phyloP scores from a whole-genome alignment of 2,113 vertebrate species.

The Bujurquina vittata region DNA sequence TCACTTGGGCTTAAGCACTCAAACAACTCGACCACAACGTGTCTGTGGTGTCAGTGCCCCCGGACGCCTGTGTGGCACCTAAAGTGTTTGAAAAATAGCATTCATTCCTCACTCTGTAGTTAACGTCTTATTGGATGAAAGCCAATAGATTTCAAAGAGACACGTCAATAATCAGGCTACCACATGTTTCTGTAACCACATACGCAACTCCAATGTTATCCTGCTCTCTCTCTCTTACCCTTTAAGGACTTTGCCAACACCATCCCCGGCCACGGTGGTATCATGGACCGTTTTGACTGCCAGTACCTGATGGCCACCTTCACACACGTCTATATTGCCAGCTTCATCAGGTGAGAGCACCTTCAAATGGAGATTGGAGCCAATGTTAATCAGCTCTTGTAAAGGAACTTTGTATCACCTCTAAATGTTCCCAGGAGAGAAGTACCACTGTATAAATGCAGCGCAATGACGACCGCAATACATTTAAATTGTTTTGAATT shows the following conservation, averaged over 20 bases:
- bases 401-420: neutral
- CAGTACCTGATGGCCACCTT: constrained; percentile 99
- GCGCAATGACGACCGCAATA: too few relatives aligned
- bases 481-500: too few relatives aligned
- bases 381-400: fast-evolving
- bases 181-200: too few relatives aligned
- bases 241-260: constrained; percentile 95
- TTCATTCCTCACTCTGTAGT: neutral
- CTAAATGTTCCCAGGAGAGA: too few relatives aligned
- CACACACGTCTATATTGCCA: constrained; percentile 97
- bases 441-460: too few relatives aligned
- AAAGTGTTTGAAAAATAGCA: neutral
- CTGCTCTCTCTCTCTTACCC: neutral
- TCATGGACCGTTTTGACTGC: constrained; percentile 98
- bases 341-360: constrained; percentile 91
- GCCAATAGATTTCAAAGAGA: neutral
- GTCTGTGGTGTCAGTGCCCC: neutral
- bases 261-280: constrained; percentile 96
- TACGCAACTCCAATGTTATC: neutral
- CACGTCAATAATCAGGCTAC: too few relatives aligned
- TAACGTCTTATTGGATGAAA: neutral
- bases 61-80: neutral
- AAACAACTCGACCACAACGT: neutral
- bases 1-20: neutral
- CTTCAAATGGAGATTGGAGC: neutral